Evolutionary conservation across 2,888 invertebrate species (phyloP).

Genomic region (Platycheirus rosarum): DNA sequence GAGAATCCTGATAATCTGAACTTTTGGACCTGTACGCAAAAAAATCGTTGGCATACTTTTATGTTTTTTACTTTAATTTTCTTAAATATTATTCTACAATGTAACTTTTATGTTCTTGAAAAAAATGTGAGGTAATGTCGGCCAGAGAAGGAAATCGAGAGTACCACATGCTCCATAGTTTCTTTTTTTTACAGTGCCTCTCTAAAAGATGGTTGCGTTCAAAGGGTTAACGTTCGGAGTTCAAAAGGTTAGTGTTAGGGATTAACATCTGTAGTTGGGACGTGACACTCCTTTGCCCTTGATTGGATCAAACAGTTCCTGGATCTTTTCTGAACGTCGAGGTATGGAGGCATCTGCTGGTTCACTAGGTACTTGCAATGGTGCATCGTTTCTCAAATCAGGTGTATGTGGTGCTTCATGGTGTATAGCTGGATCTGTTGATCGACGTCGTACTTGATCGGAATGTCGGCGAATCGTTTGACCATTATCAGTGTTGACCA

Average conservation of each 20-base stretch:
- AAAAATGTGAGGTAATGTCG: too few species aligned
- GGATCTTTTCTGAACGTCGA: constrained; percentile 10
- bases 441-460: constrained; percentile 25
- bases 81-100: too few species aligned
- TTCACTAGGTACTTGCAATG: not conserved
- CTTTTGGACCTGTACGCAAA: too few species aligned
- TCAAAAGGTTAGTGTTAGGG: too few species aligned
- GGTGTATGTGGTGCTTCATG: not conserved
- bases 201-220: constrained; percentile 8
- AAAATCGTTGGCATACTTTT: too few species aligned
- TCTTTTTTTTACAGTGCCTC: too few species aligned
- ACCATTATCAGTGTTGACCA: constrained; percentile 6
- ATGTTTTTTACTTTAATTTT: too few species aligned
- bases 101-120: too few species aligned
- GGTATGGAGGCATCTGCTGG: not conserved
- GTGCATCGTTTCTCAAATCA: not conserved
- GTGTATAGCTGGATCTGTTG: constrained; percentile 1
- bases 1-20: too few species aligned
- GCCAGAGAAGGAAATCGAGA: too few species aligned
- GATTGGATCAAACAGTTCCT: constrained; percentile 6
- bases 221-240: not conserved
- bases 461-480: constrained; percentile 19
- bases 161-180: too few species aligned
- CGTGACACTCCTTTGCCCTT: constrained; percentile 13
- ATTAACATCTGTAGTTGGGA: constrained; percentile 9